Evolutionary conservation across 2,113 vertebrate species (phyloP), one percentile per base, ranked within the genome.

Genomic region (Aviceda subcristata): DNA sequence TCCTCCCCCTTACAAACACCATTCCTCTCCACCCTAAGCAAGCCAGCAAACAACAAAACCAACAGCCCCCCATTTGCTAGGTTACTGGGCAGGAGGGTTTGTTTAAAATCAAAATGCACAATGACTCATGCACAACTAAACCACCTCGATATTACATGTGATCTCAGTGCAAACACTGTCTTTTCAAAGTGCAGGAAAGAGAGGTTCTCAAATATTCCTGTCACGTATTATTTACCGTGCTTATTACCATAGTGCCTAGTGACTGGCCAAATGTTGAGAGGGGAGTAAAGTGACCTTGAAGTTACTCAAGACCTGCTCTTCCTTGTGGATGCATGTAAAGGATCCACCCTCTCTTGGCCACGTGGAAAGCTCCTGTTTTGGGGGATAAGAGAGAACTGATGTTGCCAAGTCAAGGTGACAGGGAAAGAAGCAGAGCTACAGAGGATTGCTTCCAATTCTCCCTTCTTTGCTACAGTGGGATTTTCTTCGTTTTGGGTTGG

Each of bases 41-140:
- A 75, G 48, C 63, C 72, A 81, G 66, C 68, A 74, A 94, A 89
- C 46, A 97, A 71, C 82, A 91, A 94, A 91, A 29, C 24, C 12
- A 85, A 36, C 45, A 86, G 72, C 15, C 60, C 43, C 51, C 41
- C 36, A 34, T 89, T 60, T 78, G 45, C 62, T 26, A 75, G 80
- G 53, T 43, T 92, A 23, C 66, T 82, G 74, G 23, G 19, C 73
- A 84, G 63, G 39, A 89, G 45, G 73, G 43, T 29, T 38, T 79
- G 17, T 66, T 91, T 73, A 56, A 95, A 94, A 94, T 82, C 68
- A 88, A 69, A 94, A 85, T 59, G 91, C 66, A 89, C 60, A 55
- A 56, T 91, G 96, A 95, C 53, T 96, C 91, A 91, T 15, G 29
- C 92, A 73, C 76, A 96, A 87, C 66, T 24, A 64, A 89, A 78